Base-by-base conservation (phyloP, 1,140 invertebrate species). In the Contarinia nasturtii region DNA sequence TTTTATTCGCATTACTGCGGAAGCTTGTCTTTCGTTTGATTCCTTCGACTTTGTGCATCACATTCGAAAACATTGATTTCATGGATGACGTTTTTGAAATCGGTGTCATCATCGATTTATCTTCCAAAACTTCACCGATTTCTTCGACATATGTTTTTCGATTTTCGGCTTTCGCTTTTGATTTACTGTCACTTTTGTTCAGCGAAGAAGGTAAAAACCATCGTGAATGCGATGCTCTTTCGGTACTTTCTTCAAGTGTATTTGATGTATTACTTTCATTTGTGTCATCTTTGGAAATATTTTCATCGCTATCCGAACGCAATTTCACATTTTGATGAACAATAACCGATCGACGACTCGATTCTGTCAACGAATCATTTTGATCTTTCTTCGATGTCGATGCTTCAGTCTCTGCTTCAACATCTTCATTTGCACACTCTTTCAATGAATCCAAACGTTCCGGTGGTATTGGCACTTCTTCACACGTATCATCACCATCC, bases 291-390 rank as follows among this genome's bases (percentile, higher is more conserved):
- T 58, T 54, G 17, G 56, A 11, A 37, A 62, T 57, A 20, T 60
- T 56, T 50, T 61, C 57, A 50, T 53, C 55, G 45, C 58, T 61
- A 19, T 62, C 57, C 5, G 57, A 58, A 1, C 58, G 48, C 33
- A 60, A 41, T 14, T 55, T 55, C 4, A 55, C 52, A 46, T 63
- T 62, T 50, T 60, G 60, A 48, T 62, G 58, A n/a, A 62, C 52
- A n/a, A 62, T 61, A 17, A 48, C 33, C 17, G 40, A 33, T 36
- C 33, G 14, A 34, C 41, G 47, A 18, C 8, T 20, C n/a, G 14
- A 5, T 33, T 44, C 14, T 4, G 8, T 14, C 3, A 14, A 17
- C 14, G 12, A 14, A 27, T 44, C 18, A 33, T 44, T 44, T 44
- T 19, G 33, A 7, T 36, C 27, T 36, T 10, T 12, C 21, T 34